Evolutionary conservation across 2,888 invertebrate species (phyloP), one percentile per base, ranked within the genome.

Genomic region (Lordiphosa fenestrarum): DNA sequence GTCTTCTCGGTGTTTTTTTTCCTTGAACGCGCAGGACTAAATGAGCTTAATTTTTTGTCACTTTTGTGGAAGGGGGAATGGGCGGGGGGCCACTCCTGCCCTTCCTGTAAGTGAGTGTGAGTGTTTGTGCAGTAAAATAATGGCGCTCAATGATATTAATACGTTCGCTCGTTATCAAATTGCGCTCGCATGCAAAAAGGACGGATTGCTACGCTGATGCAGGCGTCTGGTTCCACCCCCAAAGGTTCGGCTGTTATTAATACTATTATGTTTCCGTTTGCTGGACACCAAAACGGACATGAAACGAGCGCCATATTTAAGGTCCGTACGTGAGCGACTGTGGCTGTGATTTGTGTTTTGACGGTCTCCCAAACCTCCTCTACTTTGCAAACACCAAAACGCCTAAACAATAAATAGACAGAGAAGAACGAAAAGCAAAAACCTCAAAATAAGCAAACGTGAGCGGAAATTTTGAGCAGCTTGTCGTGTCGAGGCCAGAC

Each of bases 161-260:
- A 85, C 72, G 86, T 87, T 86, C 87, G 84, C 86, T 86, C 87
- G 86, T 86, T 86, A 86, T 86, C 86, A 86, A 86, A 86, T 86
- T 77, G 85, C 81, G 73, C 73, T 84, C 71, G 70, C 85, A 84
- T 85, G 73, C 73, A 65, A 81, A 85, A 86, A 84, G 85, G 85
- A 85, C 85, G 76, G 56, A 70, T 71, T 73, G 68, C 64, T 61
- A 41, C 55, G 60, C 25, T 25, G 25, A 25, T 25, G 25, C 25
- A 25, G 25, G 25, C 25, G 2, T 6, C 6, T 2, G 6, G 6
- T 2, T 6, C 9, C 30, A 30, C 30, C 30, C 30, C 30, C 7
- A 3, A 30, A 30, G 37, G 35, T 35, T 35, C 15, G 37, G 30
- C 41, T 30, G 30, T 48, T 69, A 67, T 58, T 73, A 67, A 72